These are phyloP conservation scores for Megaptera novaeangliae DNA, from an alignment of 2,113 vertebrate species.

Conservation along the genomic window DNA sequence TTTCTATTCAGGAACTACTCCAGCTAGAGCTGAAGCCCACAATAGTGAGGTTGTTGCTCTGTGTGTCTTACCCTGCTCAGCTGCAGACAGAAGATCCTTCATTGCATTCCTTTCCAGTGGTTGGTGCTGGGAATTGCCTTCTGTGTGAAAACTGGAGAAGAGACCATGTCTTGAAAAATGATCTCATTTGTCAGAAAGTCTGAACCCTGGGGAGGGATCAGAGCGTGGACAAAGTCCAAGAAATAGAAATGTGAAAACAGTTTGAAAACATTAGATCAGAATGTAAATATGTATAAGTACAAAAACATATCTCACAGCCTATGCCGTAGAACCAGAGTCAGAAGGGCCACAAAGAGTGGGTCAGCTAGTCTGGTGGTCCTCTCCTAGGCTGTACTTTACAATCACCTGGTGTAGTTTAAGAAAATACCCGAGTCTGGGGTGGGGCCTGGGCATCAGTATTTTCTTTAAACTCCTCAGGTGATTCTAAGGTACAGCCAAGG, in stretches of 20 bases:
- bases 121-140: neutral
- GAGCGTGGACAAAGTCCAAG: neutral
- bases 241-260: neutral
- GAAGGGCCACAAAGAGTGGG: neutral
- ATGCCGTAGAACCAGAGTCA: neutral
- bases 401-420: neutral
- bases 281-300: neutral
- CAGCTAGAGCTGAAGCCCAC: neutral
- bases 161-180: neutral
- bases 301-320: neutral
- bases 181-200: neutral
- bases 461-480: neutral
- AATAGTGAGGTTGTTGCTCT: neutral
- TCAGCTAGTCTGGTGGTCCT: neutral
- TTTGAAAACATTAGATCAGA: neutral
- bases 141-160: neutral
- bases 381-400: too few relatives aligned
- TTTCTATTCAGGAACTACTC: neutral
- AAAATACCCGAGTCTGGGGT: neutral
- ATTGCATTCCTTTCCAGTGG: neutral
- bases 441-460: neutral
- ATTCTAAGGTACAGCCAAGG: neutral
- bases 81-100: neutral
- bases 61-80: neutral
- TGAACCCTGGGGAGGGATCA: neutral